A percentile compares a stretch with the other conserved stretches of the same genome.
phyloP scores from a whole-genome alignment of 1,140 invertebrate species.

The fruit fly (Drosophila melanogaster) region DNA sequence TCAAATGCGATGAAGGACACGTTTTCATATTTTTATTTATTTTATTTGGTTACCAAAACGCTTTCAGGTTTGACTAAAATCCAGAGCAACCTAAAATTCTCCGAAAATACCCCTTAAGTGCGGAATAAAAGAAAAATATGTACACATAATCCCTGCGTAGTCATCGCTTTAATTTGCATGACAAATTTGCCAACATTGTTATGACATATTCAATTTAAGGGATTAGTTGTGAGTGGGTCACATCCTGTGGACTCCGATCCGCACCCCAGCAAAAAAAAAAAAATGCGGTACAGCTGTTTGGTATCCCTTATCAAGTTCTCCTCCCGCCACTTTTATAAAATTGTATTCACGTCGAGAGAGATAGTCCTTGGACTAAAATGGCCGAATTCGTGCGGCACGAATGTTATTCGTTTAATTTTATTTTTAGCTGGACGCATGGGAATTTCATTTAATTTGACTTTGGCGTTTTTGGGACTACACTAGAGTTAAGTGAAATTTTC shows the following conservation, averaged over 20 bases:
- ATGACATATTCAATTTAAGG: constrained; percentile 83
- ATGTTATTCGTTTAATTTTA: constrained; percentile 28
- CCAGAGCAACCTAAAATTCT: background rate
- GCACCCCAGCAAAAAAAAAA: background rate
- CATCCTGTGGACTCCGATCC: constrained; percentile 4
- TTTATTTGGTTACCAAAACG: too few relatives aligned
- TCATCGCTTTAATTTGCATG: constrained; percentile 82
- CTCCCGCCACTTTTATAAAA: constrained; percentile 9
- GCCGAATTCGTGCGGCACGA: constrained; percentile 38
- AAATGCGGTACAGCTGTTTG: constrained; percentile 22
- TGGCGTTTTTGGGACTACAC: constrained; percentile 20
- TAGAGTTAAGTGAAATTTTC: constrained; percentile 29
- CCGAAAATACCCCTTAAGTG: constrained; percentile 21
- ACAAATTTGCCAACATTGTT: constrained; percentile 81
- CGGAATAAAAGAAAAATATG: constrained; percentile 27
- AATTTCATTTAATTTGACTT: constrained; percentile 61
- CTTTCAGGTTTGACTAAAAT: too few relatives aligned
- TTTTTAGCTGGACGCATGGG: constrained; percentile 34
- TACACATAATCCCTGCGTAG: constrained; percentile 51
- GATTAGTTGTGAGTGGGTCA: constrained; percentile 67
- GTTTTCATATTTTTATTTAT: too few relatives aligned
- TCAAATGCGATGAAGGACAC: too few relatives aligned
- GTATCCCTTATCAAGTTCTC: constrained; percentile 45
- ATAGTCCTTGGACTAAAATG: constrained; percentile 36
- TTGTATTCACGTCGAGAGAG: constrained; percentile 15